Base-by-base conservation (phyloP, 1,140 invertebrate genomes). In the Zaprionus taronus region DNA sequence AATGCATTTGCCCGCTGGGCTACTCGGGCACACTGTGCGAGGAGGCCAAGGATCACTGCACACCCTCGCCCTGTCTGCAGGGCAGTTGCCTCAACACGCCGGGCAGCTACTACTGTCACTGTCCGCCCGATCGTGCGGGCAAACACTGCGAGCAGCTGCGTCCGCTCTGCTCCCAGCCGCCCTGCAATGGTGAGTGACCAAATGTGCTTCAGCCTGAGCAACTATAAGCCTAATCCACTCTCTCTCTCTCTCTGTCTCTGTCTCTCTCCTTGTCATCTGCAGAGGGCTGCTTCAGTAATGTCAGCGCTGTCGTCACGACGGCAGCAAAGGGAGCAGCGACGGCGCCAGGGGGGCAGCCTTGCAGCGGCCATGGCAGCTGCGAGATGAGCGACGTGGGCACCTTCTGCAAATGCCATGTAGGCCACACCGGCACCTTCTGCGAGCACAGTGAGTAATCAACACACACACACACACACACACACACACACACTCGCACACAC, bases 101-200 rank as follows among this genome's bases (percentile, higher is more conserved):
- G 81, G 95, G 95, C 57, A 96, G 97, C 90, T 98, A 98, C 93
- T 97, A 97, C 84, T 99, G 98, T 93, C 96, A 97, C 93, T 99
- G 98, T 93, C 95, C 96, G 1, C 94, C 95, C 57, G 96, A 96
- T 77, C 98, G 97, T 95, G 95, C 96, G 70, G 98, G 98, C 36
- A 97, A 97, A 92, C 98, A 98, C 93, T 99, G 98, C 92, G 97
- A 97, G 80, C 95, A 96, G 77, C 93, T 94, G 12, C 94, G 94
- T 62, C 94, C 94, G 6, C 93, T 93, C 22, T 94, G 94, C 80
- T 93, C 95, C 57, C 94, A 94, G 84, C 95, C 94, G 5, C 94
- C 95, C 17, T 95, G 95, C 76, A 93, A 94, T 73, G 93, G 93
- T 89, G 68, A 85, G 92, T 60, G 28, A 17, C 9, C 6, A 34